Evolutionary conservation across 1,140 invertebrate species (phyloP).

Genomic region (Cydia strobilella): DNA sequence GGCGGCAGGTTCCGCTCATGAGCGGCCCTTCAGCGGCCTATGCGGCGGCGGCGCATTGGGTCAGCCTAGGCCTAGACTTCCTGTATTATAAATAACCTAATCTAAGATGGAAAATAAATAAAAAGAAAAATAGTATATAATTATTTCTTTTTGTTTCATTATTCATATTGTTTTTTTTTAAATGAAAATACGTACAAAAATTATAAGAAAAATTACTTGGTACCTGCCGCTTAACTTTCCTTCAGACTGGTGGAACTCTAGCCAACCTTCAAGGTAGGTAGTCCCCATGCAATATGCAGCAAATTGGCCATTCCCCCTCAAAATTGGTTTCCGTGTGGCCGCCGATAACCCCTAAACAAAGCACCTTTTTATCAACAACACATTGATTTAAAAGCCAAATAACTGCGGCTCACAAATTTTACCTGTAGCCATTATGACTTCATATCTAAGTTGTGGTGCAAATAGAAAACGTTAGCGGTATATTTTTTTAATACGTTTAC

Average conservation of each 20-base stretch:
- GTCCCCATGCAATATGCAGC: neutral
- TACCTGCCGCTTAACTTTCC: neutral
- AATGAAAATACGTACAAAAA: no score
- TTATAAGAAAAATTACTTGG: neutral
- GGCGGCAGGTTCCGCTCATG: no score
- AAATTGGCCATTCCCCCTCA: constrained; percentile 16
- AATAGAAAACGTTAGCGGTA: neutral
- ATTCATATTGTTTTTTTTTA: no score
- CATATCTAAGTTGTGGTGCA: constrained; percentile 6
- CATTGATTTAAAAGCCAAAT: constrained; percentile 50
- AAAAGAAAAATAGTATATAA: no score
- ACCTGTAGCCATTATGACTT: constrained; percentile 19
- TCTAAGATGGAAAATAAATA: no score
- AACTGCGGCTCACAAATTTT: constrained; percentile 40
- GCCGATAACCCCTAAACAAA: constrained; percentile 35
- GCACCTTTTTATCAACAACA: constrained; percentile 39
- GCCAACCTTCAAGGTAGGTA: neutral
- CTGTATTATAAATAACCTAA: no score
- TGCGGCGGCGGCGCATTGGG: no score
- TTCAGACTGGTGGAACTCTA: neutral
- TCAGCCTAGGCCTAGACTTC: no score
- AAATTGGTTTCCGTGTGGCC: constrained; percentile 31
- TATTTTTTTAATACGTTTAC: neutral
- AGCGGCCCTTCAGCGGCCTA: no score
- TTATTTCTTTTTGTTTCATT: no score